Evolutionary conservation across 2,797 vertebrate species (phyloP).

Genomic region (Lithobates pipiens): DNA sequence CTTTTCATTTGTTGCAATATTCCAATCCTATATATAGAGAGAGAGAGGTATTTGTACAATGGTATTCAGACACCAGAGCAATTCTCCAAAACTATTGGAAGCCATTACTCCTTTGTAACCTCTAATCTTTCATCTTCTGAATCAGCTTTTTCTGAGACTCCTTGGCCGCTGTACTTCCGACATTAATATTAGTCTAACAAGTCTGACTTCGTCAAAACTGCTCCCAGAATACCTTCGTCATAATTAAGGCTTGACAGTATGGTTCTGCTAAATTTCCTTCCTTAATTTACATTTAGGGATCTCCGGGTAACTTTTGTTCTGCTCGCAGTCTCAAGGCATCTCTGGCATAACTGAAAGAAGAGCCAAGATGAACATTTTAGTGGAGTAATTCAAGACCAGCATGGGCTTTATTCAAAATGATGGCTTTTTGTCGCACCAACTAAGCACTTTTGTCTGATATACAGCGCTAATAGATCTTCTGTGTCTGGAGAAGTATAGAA

Average conservation of each 20-base stretch:
- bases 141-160: constrained; percentile 55
- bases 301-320: background rate
- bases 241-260: constrained; percentile 45
- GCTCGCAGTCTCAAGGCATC: constrained; percentile 43
- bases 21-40: no score
- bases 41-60: constrained; percentile 13
- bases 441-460: constrained; percentile 10
- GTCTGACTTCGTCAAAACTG: constrained; percentile 33
- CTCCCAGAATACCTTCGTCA: constrained; percentile 51
- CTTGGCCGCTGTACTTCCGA: constrained; percentile 59
- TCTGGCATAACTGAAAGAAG: constrained; percentile 27
- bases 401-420: background rate
- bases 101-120: constrained; percentile 27
- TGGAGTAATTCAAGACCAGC: constrained; percentile 3
- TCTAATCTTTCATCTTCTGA: constrained; percentile 63
- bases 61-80: background rate
- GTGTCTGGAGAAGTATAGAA: background rate
- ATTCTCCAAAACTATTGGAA: constrained; percentile 18
- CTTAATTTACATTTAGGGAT: constrained; percentile 41
- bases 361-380: constrained; percentile 10
- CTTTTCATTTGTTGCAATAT: no score
- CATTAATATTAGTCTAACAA: constrained; percentile 66
- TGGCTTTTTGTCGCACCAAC: background rate
- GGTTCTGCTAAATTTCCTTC: constrained; percentile 35
- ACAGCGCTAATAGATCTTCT: background rate